phyloP scores from a whole-genome alignment of 2,888 invertebrate genomes.

The Nephrocerus scutellatus region DNA sequence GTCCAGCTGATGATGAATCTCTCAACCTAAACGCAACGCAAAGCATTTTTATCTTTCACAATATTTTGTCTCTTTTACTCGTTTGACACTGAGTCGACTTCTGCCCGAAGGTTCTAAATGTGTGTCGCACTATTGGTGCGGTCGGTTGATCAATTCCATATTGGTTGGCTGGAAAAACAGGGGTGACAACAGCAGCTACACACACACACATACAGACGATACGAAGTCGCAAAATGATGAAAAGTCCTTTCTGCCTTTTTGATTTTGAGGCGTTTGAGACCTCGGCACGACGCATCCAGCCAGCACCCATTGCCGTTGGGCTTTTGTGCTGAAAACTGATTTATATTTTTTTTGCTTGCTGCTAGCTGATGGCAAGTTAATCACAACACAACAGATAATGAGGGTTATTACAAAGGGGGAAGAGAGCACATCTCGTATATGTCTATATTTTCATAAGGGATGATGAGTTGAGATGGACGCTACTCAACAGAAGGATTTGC shows the following conservation, averaged over 20 bases:
- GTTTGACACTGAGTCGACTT: too few species aligned
- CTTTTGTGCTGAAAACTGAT: conserved; percentile 10
- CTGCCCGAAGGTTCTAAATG: too few species aligned
- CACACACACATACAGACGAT: background rate
- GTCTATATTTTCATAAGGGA: conserved; percentile 16
- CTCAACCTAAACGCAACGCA: too few species aligned
- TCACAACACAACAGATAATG: conserved; percentile 30
- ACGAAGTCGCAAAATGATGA: conserved; percentile 1
- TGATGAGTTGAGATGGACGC: too few species aligned
- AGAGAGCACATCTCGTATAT: conserved; percentile 2
- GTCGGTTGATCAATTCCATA: too few species aligned
- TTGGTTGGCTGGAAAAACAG: background rate
- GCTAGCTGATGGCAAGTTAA: conserved; percentile 38
- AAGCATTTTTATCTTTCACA: too few species aligned
- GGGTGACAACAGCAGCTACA: background rate
- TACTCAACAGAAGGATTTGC: too few species aligned
- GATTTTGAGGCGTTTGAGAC: conserved; percentile 44
- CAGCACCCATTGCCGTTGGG: too few species aligned
- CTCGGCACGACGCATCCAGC: too few species aligned
- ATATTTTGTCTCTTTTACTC: too few species aligned
- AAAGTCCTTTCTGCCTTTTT: conserved; percentile 36
- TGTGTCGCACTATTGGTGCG: too few species aligned
- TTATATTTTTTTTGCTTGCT: conserved; percentile 26
- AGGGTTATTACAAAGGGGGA: conserved; percentile 9
- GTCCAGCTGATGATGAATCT: too few species aligned